Evolutionary conservation across 2,888 invertebrate genomes (phyloP), one percentile per base, ranked within the genome.

Genomic region (Dryocosmus kuriphilus): DNA sequence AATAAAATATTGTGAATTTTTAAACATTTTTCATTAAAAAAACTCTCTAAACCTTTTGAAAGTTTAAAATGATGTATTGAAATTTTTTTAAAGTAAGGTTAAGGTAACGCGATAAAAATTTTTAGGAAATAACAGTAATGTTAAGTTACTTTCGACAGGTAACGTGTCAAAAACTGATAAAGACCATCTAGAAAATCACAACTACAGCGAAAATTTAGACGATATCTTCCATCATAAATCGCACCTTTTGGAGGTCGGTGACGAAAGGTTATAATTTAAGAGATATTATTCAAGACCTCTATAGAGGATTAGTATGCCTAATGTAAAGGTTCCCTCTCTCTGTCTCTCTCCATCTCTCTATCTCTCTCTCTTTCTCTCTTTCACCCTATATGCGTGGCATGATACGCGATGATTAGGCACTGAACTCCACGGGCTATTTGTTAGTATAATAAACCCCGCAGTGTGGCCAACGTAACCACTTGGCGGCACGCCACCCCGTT

Each of bases 341-440:
- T 30, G 46, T 75, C 60, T 4, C 46, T 57, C 16, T 41, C 41
- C 24, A 22, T 62, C 46, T 75, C 61, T 32, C 30, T 67, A 9
- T 71, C 27, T 30, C 46, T 51, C 46, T 46, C 16, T 46, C 27
- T 22, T 24, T n/a, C 63, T 63, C 63, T 61, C 61, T 0, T 14
- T 16, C 38, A 38, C 38, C 9, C 38, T 38, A 38, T 78, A 71
- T 74, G 57, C 75, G 85, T 89, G 87, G 89, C 90, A 90, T 89
- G 91, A 91, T 91, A 91, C 88, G 90, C 90, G 90, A 90, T 90
- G 91, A 91, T 91, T 91, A 91, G 91, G 85, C 89, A 85, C 81
- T 83, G 88, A 88, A 88, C 90, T 90, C 89, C 87, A 87, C 87
- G 89, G 90, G 90, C 90, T 90, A 91, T 91, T 91, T 91, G 91